Base-by-base conservation (phyloP, 2,888 invertebrate species). In the Yponomeuta evonymella region DNA sequence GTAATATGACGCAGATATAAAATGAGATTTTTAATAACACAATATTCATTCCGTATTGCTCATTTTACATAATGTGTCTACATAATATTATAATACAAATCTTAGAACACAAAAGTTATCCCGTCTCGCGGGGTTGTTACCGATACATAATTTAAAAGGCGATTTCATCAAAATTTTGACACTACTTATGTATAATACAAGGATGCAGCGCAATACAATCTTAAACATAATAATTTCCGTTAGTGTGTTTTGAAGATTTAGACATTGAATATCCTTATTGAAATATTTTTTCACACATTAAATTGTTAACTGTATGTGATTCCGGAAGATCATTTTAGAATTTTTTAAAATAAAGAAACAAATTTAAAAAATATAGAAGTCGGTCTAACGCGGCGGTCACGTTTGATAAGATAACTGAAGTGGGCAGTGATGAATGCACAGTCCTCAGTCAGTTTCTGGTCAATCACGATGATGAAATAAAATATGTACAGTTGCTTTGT, bases 21-120 rank as follows among this genome's bases (percentile, higher is more conserved):
- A 3, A 9, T 51, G 48, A 51, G 48, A 29, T 15, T 12, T 70
- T 58, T 58, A 12, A 1, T 58, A 58, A 58, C 15, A 58, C 15
- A 58, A 58, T 58, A 69, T 63, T 48, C 33, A 15, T 70, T 58
- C 30, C n/a, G 15, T 70, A 69, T 69, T 51, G 51, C 48, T 69
- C 51, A 30, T 51, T 51, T 51, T 51, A 43, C 33, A 62, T n/a
- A n/a, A 30, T 12, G 5, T 15, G n/a, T 4, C 43, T 65, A 65
- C 65, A 33, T 65, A 30, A 65, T 65, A 33, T 29, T 29, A n/a
- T 23, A 67, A 48, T 67, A 48, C 36, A 67, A 36, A 67, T 30
- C 3, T 67, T 43, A 48, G 43, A 15, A 67, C 36, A 58, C 15
- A 15, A 58, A 58, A 58, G 15, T 58, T 58, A 12, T 58, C 6